Percentiles rank a stretch among this genome's conserved stretches.
These are phyloP conservation scores for Neoitamus cyanurus DNA, from an alignment of 2,888 invertebrate genomes.

Conservation along the genomic window DNA sequence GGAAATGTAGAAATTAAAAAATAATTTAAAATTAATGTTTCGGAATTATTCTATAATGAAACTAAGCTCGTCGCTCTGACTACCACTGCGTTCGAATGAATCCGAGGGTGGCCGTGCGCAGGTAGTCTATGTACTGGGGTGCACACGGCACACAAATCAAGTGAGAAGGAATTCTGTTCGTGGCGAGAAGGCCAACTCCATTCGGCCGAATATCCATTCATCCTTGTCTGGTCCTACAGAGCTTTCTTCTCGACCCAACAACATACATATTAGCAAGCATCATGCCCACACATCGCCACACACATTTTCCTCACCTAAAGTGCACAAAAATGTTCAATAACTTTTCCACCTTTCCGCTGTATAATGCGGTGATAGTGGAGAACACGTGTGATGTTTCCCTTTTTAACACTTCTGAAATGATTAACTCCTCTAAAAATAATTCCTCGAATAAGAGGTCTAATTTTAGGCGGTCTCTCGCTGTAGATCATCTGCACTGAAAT, in stretches of 20 bases:
- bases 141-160: slow-evolving; percentile 71
- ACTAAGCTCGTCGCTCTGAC: slow-evolving; percentile 69
- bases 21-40: slow-evolving; percentile 11
- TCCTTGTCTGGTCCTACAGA: slow-evolving; percentile 4
- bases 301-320: background rate
- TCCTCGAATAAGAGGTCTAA: slow-evolving; percentile 31
- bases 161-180: slow-evolving; percentile 33
- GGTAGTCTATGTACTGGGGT: slow-evolving; percentile 72
- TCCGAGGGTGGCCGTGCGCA: slow-evolving; percentile 66
- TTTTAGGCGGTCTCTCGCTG: background rate
- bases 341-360: slow-evolving; percentile 21
- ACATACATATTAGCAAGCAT: background rate
- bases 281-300: background rate
- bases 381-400: slow-evolving; percentile 35
- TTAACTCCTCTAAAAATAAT: slow-evolving; percentile 34
- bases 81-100: slow-evolving; percentile 73
- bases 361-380: slow-evolving; percentile 7
- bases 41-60: slow-evolving; percentile 45
- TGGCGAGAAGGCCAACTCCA: background rate
- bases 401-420: slow-evolving; percentile 34
- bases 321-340: slow-evolving; percentile 36
- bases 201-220: background rate
- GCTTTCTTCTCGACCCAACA: background rate
- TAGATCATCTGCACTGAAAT: slow-evolving; percentile 34
- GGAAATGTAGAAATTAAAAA: slow-evolving; percentile 43